phyloP scores from a whole-genome alignment of 2,113 vertebrate species.

The Mormyrus lacerda region DNA sequence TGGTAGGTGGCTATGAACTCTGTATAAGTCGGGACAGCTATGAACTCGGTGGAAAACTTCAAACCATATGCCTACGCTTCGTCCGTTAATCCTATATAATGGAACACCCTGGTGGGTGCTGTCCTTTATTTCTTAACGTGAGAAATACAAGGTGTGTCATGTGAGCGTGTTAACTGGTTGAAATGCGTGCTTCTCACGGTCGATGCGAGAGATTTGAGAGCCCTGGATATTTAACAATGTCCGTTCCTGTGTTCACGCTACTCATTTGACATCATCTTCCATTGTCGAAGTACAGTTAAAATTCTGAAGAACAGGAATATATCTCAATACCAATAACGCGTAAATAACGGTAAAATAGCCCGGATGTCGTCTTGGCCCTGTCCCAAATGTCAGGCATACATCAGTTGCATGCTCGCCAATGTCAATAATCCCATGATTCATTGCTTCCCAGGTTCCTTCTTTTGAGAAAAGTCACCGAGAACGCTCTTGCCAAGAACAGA shows the following conservation, averaged over 20 bases:
- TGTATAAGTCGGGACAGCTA: no score
- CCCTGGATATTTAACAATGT: not conserved
- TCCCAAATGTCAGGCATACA: not conserved
- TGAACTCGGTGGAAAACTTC: no score
- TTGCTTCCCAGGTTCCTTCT: not conserved
- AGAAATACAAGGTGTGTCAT: no score
- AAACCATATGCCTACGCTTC: no score
- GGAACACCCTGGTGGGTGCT: no score
- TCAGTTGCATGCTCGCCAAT: not conserved
- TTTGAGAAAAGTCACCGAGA: not conserved
- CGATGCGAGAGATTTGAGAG: not conserved
- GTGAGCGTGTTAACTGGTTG: no score
- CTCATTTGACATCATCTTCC: not conserved
- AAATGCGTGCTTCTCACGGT: not conserved
- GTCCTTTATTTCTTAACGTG: no score
- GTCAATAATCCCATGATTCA: not conserved
- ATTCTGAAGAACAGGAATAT: not conserved
- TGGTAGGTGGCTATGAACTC: no score
- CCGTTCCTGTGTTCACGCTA: not conserved
- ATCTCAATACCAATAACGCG: not conserved
- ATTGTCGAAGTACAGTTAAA: not conserved
- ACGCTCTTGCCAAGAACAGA: not conserved
- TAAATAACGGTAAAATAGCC: not conserved
- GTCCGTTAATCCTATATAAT: no score
- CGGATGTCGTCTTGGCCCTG: not conserved